phyloP scores from a whole-genome alignment of 1,140 invertebrate species.

The Magallana gigas region DNA sequence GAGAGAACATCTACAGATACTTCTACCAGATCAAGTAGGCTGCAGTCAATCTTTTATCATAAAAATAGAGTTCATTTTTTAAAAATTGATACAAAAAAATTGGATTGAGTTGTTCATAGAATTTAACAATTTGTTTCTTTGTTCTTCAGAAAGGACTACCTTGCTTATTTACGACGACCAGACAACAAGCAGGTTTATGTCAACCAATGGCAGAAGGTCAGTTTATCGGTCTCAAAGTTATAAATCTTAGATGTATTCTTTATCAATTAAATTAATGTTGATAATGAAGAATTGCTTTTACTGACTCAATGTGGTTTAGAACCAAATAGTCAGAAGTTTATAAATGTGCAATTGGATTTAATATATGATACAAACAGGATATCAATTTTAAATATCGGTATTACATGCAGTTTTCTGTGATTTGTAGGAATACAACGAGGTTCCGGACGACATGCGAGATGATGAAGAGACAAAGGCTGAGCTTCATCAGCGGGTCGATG shows the following conservation, averaged over 20 bases:
- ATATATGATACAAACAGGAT: background rate
- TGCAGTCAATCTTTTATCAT: background rate
- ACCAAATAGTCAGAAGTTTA: background rate
- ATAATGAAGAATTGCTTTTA: background rate
- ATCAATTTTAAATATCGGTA: background rate
- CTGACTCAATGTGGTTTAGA: background rate
- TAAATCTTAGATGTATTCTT: background rate
- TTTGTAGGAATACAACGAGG: constrained; percentile 77
- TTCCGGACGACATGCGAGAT: constrained; percentile 78
- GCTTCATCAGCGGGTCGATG: constrained; percentile 78
- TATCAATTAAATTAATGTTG: background rate
- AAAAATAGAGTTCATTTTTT: no score
- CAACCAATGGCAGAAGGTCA: constrained; percentile 78
- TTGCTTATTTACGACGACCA: constrained; percentile 74
- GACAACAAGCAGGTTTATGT: constrained; percentile 78
- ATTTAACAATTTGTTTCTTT: background rate
- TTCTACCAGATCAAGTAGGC: constrained; percentile 76
- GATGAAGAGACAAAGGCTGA: constrained; percentile 79
- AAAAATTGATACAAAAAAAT: no score
- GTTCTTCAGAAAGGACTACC: constrained; percentile 74
- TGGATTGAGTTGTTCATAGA: no score
- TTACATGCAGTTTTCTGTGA: background rate
- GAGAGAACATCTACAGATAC: constrained; percentile 78
- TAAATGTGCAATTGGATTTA: background rate
- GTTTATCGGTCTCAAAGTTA: background rate